phyloP scores from a whole-genome alignment of 2,888 invertebrate species.

The Callosobruchus maculatus region DNA sequence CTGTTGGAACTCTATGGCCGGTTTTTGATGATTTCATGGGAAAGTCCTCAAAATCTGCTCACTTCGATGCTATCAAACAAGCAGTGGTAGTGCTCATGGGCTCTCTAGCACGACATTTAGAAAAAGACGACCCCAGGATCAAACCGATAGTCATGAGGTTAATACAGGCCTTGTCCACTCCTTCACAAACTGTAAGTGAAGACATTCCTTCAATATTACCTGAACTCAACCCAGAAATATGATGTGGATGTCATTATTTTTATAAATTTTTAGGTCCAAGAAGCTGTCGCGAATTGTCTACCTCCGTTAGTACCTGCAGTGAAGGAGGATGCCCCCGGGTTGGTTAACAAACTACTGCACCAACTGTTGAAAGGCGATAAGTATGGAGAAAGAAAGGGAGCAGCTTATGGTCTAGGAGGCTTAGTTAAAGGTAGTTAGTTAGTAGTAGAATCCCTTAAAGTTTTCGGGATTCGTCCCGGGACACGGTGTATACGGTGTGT shows the following conservation, averaged over 20 bases:
- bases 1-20: constrained; percentile 73
- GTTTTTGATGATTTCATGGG: constrained; percentile 93
- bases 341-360: constrained; percentile 83
- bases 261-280: constrained; percentile 70
- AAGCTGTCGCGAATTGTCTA: constrained; percentile 94
- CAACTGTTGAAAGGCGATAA: constrained; percentile 86
- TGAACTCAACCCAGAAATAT: too few relatives aligned
- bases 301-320: constrained; percentile 91
- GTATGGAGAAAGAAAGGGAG: constrained; percentile 91
- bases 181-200: constrained; percentile 76
- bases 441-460: too few relatives aligned
- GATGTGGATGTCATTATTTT: too few relatives aligned
- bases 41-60: constrained; percentile 85
- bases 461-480: too few relatives aligned
- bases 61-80: constrained; percentile 90
- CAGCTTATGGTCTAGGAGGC: constrained; percentile 96
- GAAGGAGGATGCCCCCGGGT: constrained; percentile 82
- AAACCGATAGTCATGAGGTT: constrained; percentile 92
- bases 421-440: constrained; percentile 74
- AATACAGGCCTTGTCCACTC: constrained; percentile 88
- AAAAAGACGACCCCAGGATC: constrained; percentile 82
- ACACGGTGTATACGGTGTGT: too few relatives aligned
- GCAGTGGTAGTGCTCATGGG: constrained; percentile 97
- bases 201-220: too few relatives aligned
- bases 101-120: constrained; percentile 92